Evolutionary conservation across 2,113 vertebrate genomes (phyloP), one percentile per base, ranked within the genome.

Genomic region (Phocoena phocoena): DNA sequence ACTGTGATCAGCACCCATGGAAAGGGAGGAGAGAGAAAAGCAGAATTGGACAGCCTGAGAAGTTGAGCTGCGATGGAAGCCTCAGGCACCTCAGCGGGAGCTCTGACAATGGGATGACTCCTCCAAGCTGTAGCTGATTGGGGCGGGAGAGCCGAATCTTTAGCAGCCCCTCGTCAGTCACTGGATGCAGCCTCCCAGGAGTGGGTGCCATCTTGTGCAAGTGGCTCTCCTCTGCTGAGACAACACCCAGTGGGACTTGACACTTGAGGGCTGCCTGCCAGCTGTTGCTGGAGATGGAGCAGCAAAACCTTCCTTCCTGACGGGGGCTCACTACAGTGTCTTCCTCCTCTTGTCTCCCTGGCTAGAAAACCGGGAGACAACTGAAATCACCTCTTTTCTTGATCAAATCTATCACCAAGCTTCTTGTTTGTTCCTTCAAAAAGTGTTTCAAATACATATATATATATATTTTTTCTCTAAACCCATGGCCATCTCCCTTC

Each of bases 191-290:
- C 53, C 55, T 18, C 28, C n/a, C 44, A 10, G 25, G 76, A 79
- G 23, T 26, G 25, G 21, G 8, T 14, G 3, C 3, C 8, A 14
- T 4, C 9, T 23, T 41, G 70, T 21, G 6, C 31, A 3, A 8
- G n/a, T 12, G 63, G 53, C 62, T 85, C 33, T 17, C 81, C 25
- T 91, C 25, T n/a, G 65, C 33, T 63, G 44, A 11, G 58, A 89
- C 20, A 38, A 7, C 4, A 8, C 8, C 41, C 14, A 20, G 1
- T 2, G 36, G 36, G 9, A 28, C 31, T 21, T 13, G 26, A n/a
- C 6, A 28, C 33, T 28, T 23, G 15, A 33, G 8, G 23, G 36
- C 36, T 26, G 6, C n/a, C 62, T 76, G 63, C 47, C n/a, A 11
- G 21, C 26, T 44, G 31, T 18, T 12, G 11, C 10, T 31, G 47